A percentile compares a stretch with the other conserved stretches of the same genome.
These are phyloP conservation scores for Pollenia labialis DNA, from an alignment of 2,888 invertebrate species.

Conservation along the genomic window DNA sequence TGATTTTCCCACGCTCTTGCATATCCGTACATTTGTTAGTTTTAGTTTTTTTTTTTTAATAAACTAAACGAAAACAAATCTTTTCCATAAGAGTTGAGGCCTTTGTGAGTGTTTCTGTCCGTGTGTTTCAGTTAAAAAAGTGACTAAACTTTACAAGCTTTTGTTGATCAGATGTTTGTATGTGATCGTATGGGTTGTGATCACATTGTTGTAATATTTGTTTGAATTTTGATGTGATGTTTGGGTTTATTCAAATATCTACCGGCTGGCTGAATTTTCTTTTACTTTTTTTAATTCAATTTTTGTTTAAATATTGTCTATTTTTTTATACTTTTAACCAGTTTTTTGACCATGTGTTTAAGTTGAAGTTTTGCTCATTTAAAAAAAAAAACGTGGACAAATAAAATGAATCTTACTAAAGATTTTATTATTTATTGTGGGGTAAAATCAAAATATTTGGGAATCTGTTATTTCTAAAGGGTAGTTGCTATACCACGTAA, in stretches of 20 bases:
- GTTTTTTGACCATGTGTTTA: constrained; percentile 51
- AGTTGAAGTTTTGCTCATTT: neutral
- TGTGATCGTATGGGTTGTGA: neutral
- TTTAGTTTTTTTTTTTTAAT: constrained; percentile 20
- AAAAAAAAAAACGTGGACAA: neutral
- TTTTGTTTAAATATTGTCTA: constrained; percentile 41
- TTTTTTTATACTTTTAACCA: constrained; percentile 28
- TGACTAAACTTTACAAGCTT: constrained; percentile 52
- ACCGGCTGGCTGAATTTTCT: constrained; percentile 28
- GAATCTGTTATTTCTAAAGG: no score
- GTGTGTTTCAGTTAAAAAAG: constrained; percentile 10
- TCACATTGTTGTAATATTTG: neutral
- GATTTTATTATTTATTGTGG: no score
- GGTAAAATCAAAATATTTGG: no score
- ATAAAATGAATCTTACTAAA: neutral
- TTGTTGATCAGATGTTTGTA: constrained; percentile 15
- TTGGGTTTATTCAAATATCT: constrained; percentile 52
- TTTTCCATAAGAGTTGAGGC: constrained; percentile 30
- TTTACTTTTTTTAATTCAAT: neutral
- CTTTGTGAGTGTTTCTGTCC: neutral
- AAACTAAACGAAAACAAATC: constrained; percentile 49
- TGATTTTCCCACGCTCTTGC: constrained; percentile 73
- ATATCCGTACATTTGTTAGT: constrained; percentile 60
- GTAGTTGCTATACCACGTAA: no score
- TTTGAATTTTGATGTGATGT: constrained; percentile 44